These are phyloP conservation scores for Philopedon plagiatum DNA, from an alignment of 2,888 invertebrate species.

Conservation along the genomic window DNA sequence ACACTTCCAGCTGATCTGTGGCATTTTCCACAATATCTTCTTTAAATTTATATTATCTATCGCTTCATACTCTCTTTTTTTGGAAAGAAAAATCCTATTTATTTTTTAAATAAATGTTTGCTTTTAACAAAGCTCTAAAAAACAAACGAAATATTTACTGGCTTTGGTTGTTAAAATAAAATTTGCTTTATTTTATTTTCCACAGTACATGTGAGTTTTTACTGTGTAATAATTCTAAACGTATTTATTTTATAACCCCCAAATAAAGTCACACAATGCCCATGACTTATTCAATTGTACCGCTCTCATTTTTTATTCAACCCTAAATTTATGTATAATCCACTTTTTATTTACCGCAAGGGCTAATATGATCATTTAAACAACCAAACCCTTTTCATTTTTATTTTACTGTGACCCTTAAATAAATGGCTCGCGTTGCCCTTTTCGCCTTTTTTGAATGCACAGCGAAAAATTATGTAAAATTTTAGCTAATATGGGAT, in stretches of 20 bases:
- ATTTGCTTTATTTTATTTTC: too few relatives aligned
- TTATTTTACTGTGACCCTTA: slow-evolving; percentile 30
- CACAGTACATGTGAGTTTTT: too few relatives aligned
- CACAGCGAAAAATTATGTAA: slow-evolving; percentile 31
- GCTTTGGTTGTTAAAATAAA: too few relatives aligned
- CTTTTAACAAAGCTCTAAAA: too few relatives aligned
- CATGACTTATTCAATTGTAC: slow-evolving; percentile 23
- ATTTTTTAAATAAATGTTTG: too few relatives aligned
- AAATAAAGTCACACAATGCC: slow-evolving; percentile 15
- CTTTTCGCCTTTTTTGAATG: slow-evolving; percentile 26
- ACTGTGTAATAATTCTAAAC: not conserved
- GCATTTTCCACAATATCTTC: too few relatives aligned
- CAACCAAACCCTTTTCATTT: slow-evolving; percentile 30
- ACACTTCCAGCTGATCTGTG: too few relatives aligned
- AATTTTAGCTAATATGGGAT: slow-evolving; percentile 5
- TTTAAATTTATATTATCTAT: too few relatives aligned
- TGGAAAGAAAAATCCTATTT: too few relatives aligned
- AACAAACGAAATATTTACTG: too few relatives aligned
- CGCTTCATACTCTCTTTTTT: too few relatives aligned
- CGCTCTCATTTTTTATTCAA: slow-evolving; percentile 29
- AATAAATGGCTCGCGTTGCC: slow-evolving; percentile 25
- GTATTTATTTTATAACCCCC: slow-evolving; percentile 7
- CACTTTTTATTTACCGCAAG: slow-evolving; percentile 31
- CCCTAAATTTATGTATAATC: slow-evolving; percentile 24
- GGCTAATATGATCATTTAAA: slow-evolving; percentile 40